Evolutionary conservation across 2,797 vertebrate species (phyloP).

Genomic region (Cirrhinus mrigala): DNA sequence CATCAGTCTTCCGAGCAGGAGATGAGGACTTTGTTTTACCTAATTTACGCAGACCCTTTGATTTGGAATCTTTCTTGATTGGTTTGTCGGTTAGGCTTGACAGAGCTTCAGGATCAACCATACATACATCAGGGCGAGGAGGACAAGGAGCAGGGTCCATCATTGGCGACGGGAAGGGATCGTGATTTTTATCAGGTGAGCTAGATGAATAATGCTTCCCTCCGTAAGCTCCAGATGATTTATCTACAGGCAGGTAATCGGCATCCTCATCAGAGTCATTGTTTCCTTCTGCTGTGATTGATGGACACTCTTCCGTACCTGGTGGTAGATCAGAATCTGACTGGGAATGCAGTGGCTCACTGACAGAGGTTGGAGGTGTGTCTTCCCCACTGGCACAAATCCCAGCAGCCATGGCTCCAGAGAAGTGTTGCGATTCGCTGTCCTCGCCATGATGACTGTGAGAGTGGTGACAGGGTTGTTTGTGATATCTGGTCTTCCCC

Average conservation of each 20-base stretch:
- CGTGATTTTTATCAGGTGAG: constrained; percentile 76
- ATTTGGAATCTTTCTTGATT: constrained; percentile 90
- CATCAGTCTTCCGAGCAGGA: constrained; percentile 81
- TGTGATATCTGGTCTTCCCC: constrained; percentile 82
- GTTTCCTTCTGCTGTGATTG: constrained; percentile 88
- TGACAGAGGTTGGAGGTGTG: constrained; percentile 94
- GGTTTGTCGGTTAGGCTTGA: constrained; percentile 80
- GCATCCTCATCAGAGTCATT: constrained; percentile 95
- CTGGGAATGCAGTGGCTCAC: constrained; percentile 93
- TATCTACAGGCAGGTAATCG: constrained; percentile 95
- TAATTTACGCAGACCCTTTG: constrained; percentile 85
- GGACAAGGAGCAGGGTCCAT: constrained; percentile 88
- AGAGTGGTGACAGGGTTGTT: constrained; percentile 67
- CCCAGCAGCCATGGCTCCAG: constrained; percentile 75
- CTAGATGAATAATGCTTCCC: constrained; percentile 79
- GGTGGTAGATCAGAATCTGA: constrained; percentile 92
- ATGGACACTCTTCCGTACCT: constrained; percentile 92
- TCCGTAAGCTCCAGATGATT: constrained; percentile 76
- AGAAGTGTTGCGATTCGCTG: constrained; percentile 72
- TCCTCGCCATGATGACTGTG: constrained; percentile 67
- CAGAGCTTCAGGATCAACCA: constrained; percentile 94
- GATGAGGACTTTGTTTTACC: constrained; percentile 90
- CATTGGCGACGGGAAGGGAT: constrained; percentile 87
- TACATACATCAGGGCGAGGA: constrained; percentile 95
- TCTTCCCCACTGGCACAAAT: constrained; percentile 84